These are phyloP conservation scores for Pachliopta kotzebuea DNA, from an alignment of 2,888 invertebrate species.

Conservation along the genomic window DNA sequence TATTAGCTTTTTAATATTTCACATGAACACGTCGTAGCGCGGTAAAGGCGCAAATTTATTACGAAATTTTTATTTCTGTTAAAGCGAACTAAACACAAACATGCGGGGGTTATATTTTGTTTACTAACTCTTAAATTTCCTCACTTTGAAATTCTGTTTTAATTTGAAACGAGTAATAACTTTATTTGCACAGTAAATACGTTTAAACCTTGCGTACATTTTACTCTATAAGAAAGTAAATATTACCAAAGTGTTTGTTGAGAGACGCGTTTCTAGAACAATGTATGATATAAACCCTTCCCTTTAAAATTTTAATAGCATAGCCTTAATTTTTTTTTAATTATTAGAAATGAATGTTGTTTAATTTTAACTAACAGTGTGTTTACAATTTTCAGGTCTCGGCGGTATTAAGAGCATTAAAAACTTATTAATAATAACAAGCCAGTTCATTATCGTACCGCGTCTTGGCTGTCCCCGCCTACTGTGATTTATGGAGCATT, in stretches of 20 bases:
- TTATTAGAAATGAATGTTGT: neutral
- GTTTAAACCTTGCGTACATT: slow-evolving; percentile 2
- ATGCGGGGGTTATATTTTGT: neutral
- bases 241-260: slow-evolving; percentile 1
- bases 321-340: neutral
- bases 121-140: neutral
- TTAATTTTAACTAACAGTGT: slow-evolving; percentile 7
- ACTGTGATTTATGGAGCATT: slow-evolving; percentile 72
- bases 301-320: neutral
- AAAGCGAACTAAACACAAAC: neutral
- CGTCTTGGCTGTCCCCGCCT: slow-evolving; percentile 47
- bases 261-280: neutral
- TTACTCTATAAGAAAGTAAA: slow-evolving; percentile 7
- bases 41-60: neutral
- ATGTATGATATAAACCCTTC: neutral
- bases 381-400: slow-evolving; percentile 37
- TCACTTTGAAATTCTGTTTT: slow-evolving; percentile 1
- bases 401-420: slow-evolving; percentile 40
- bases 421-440: slow-evolving; percentile 62
- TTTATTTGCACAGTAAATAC: slow-evolving; percentile 4
- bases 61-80: slow-evolving; percentile 1
- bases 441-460: slow-evolving; percentile 59
- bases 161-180: slow-evolving; percentile 4
- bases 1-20: too few relatives aligned
- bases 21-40: neutral